Percentiles rank a stretch among this genome's conserved stretches.
Evolutionary conservation across 1,140 invertebrate species (phyloP).

Genomic region (Glossosoma conforme): DNA sequence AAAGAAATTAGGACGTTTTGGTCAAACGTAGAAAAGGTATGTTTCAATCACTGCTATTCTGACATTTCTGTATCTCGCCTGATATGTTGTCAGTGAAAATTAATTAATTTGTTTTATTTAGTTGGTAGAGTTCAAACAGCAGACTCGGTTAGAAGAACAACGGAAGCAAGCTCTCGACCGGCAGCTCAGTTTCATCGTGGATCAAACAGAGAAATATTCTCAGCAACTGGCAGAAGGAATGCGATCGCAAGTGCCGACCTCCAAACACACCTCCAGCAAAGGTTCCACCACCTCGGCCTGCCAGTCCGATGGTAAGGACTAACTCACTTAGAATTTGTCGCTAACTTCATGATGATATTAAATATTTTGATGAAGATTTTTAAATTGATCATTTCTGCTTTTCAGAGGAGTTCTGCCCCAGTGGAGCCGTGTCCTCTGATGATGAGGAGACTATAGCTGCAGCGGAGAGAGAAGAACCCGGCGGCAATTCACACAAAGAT

Average conservation of each 20-base stretch:
- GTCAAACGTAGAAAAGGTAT: constrained; percentile 91
- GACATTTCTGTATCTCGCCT: background rate
- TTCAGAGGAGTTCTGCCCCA: constrained; percentile 75
- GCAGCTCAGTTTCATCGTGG: constrained; percentile 97
- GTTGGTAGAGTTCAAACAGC: constrained; percentile 93
- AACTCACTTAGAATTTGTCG: constrained; percentile 10
- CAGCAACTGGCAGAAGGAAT: constrained; percentile 81
- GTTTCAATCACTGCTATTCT: constrained; percentile 4
- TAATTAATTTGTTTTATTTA: constrained; percentile 37
- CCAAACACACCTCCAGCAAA: constrained; percentile 41
- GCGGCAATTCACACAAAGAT: constrained; percentile 59
- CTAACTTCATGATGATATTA: constrained; percentile 1
- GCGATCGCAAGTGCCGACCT: constrained; percentile 46
- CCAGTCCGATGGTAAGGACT: constrained; percentile 48
- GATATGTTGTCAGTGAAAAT: background rate
- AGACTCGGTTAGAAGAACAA: constrained; percentile 88
- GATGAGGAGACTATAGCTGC: constrained; percentile 96
- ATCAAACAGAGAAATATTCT: constrained; percentile 98
- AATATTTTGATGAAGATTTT: too few species aligned
- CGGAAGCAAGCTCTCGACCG: constrained; percentile 93
- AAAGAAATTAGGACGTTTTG: constrained; percentile 95
- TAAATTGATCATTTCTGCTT: constrained; percentile 20
- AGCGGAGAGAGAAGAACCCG: constrained; percentile 72
- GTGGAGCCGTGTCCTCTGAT: constrained; percentile 71
- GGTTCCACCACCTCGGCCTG: constrained; percentile 47